Conservation (phyloP, 2,888 invertebrate genomes). For the Lottia scabra region DNA sequence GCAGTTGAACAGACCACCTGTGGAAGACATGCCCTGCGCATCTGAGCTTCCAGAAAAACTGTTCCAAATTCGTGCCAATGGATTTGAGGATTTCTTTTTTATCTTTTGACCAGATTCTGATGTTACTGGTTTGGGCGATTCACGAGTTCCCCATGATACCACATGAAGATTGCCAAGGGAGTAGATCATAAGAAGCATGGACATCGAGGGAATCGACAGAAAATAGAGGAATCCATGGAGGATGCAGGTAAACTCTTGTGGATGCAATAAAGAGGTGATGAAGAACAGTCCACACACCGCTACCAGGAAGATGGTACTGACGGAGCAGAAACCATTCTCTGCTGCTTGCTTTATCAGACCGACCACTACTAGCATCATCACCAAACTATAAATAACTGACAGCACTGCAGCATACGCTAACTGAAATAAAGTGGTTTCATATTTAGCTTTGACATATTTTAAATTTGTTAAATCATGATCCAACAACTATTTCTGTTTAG, state of each 20-base stretch:
- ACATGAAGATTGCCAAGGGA: conserved; percentile 93
- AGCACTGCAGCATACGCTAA: conserved; percentile 92
- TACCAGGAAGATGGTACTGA: conserved; percentile 97
- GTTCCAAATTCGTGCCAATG: conserved; percentile 8
- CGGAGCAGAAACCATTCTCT: conserved; percentile 91
- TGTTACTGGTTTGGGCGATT: conserved; percentile 70
- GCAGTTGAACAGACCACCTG: conserved; percentile 16
- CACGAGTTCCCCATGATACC: conserved; percentile 94
- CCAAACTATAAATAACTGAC: conserved; percentile 93
- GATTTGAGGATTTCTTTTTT: not conserved
- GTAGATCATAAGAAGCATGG: conserved; percentile 90
- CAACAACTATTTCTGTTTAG: too few relatives aligned
- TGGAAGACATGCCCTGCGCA: not conserved
- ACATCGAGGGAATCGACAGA: conserved; percentile 94
- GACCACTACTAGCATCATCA: conserved; percentile 99
- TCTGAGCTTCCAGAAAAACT: conserved; percentile 18
- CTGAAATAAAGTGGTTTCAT: conserved; percentile 70
- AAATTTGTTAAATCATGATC: too few relatives aligned
- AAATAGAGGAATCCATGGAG: conserved; percentile 82
- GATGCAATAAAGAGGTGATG: conserved; percentile 95
- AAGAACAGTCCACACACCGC: conserved; percentile 90
- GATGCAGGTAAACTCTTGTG: conserved; percentile 78
- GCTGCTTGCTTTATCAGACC: conserved; percentile 96
- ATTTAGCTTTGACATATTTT: too few relatives aligned
- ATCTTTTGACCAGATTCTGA: not conserved